phyloP scores from a whole-genome alignment of 1,140 invertebrate genomes.

The Armadillidium nasatum region DNA sequence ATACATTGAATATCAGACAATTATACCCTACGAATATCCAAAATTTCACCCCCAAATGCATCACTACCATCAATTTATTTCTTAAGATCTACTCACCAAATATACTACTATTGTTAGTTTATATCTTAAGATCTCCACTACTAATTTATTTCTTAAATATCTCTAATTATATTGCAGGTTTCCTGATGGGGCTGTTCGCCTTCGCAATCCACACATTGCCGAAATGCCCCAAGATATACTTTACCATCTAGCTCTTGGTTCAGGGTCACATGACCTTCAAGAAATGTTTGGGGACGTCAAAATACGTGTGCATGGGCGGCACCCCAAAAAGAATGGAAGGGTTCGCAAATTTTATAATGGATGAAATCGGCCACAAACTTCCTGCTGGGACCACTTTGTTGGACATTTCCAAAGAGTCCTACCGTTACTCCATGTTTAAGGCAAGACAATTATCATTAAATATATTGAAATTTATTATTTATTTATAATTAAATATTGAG shows the following conservation, averaged over 20 bases:
- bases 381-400: constrained; percentile 77
- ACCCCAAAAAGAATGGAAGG: constrained; percentile 89
- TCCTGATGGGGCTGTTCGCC: constrained; percentile 56
- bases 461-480: too few species aligned
- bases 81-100: too few species aligned
- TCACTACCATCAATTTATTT: too few species aligned
- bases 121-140: too few species aligned
- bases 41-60: too few species aligned
- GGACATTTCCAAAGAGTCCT: constrained; percentile 86
- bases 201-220: constrained; percentile 81
- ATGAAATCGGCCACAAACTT: constrained; percentile 81
- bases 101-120: too few species aligned
- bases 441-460: constrained; percentile 62
- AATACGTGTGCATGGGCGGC: constrained; percentile 88
- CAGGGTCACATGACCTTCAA: constrained; percentile 80
- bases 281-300: constrained; percentile 95
- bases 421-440: constrained; percentile 96
- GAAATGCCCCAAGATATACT: constrained; percentile 90
- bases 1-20: too few species aligned
- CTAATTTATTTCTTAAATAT: too few species aligned
- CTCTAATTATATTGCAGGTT: constrained; percentile 27
- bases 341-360: constrained; percentile 84
- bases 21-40: too few species aligned
- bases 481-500: background rate
- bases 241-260: constrained; percentile 87